Evolutionary conservation across 2,888 invertebrate species (phyloP), one percentile per base, ranked within the genome.

Genomic region (Tenthredo amoena): DNA sequence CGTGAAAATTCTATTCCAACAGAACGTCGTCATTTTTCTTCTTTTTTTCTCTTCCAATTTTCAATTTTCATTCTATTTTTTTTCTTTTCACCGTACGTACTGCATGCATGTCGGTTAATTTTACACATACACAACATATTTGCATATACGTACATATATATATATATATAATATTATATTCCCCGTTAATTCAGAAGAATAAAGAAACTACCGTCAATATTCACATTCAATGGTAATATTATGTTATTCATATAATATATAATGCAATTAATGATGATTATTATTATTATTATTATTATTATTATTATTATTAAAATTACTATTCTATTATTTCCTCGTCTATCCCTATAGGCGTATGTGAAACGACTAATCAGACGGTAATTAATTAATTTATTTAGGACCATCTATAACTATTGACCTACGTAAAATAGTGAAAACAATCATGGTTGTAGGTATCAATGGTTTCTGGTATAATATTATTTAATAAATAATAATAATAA

Each of bases 401-500:
- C 81, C n/a, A 58, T 62, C 58, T 62, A 62, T n/a, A 81, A 55
- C 81, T 62, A 58, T 62, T 68, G 31, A 68, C 68, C 68, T 77
- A 77, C 86, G 86, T 88, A 87, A 74, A 88, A 88, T 86, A 87
- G 79, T 87, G 88, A 88, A 88, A 86, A 88, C 86, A 88, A 85
- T 88, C 85, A 87, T 86, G 82, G 87, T 87, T 74, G 21, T 79
- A n/a, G 50, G 43, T 83, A 40, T 77, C 43, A 83, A 71, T 47
- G 83, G 68, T 83, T 83, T n/a, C 68, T 47, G 47, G 26, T 83
- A 40, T 31, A 34, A 21, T 40, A 74, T 74, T 37, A 62, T 40
- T 50, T n/a, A 40, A 81, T 81, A 81, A 62, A 43, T 47, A 50
- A 37, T 47, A 82, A 68, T 68, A 68, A 43, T 83, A 83, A 83